Evolutionary conservation across 2,888 invertebrate genomes (phyloP), one percentile per base, ranked within the genome.

Genomic region (Epinotia brunnichana): DNA sequence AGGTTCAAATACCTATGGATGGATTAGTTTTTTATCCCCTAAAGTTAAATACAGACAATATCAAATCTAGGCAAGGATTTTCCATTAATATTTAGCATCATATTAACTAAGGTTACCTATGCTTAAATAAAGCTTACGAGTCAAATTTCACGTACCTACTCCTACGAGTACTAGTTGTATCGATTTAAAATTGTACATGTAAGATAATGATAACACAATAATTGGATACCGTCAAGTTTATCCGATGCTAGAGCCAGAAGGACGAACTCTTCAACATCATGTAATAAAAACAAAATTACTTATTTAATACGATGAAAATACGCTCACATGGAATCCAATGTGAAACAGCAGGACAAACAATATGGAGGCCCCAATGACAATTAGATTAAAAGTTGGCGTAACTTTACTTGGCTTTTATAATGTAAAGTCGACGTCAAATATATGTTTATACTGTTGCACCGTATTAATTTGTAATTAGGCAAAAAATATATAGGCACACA

Each of bases 331-430:
- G 4, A 44, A 44, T 15, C 41, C 3, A 4, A 44, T 4, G 5
- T 44, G 44, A n/a, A 44, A 44, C 44, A 44, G 44, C 44, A 2
- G 13, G 1, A 44, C 15, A 1, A 15, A 15, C 44, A 15, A 7
- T 5, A 1, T 48, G n/a, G 48, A 15, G 48, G 15, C n/a, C 5
- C 48, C 5, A n/a, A 48, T 48, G 48, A n/a, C 3, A 48, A 48
- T 48, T 48, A n/a, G 48, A 48, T n/a, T 48, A 48, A 48, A n/a
- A 48, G n/a, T 48, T n/a, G 44, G 44, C 15, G 44, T n/a, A n/a
- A n/a, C 48, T 48, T n/a, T 3, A n/a, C n/a, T n/a, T 13, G 4
- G 15, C 15, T 15, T 44, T 44, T 15, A 48, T 44, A 48, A 48
- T 48, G 5, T n/a, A n/a, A 15, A 15, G 44, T 35, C 9, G 35